These are phyloP conservation scores for Noturus placidus DNA, from an alignment of 2,113 vertebrate genomes.

Conservation along the genomic window DNA sequence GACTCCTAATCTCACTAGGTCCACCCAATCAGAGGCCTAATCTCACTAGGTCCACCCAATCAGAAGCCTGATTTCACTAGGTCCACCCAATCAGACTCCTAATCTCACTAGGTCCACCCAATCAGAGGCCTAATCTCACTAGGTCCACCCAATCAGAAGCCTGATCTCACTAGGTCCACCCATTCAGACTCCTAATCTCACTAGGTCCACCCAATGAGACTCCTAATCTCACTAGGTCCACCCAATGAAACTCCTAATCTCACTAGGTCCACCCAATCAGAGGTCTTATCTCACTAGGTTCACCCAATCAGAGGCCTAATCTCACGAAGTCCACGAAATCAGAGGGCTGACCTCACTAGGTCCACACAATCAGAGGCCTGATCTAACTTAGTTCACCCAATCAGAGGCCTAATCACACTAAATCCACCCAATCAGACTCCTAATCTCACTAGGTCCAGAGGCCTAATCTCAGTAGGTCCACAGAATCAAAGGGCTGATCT, in stretches of 20 bases:
- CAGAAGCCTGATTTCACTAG: not conserved
- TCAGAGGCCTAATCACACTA: constrained; percentile 63
- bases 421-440: constrained; percentile 73
- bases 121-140: not conserved
- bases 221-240: constrained; percentile 75
- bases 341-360: not conserved
- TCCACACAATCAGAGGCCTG: not conserved
- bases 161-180: not conserved
- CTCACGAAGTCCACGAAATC: not conserved
- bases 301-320: not conserved
- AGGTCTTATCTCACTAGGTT: not conserved
- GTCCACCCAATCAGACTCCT: not conserved
- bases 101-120: not conserved
- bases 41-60: not conserved
- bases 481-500: not conserved
- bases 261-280: not conserved
- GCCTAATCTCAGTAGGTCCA: not conserved
- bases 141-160: not conserved
- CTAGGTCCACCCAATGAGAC: constrained; percentile 78
- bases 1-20: not conserved
- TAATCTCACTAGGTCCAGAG: not conserved
- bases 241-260: constrained; percentile 60
- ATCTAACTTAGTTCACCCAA: not conserved
- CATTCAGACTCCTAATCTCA: constrained; percentile 49
- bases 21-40: not conserved